Evolutionary conservation across 1,140 invertebrate genomes (phyloP).

Genomic region (Arctopsyche grandis): DNA sequence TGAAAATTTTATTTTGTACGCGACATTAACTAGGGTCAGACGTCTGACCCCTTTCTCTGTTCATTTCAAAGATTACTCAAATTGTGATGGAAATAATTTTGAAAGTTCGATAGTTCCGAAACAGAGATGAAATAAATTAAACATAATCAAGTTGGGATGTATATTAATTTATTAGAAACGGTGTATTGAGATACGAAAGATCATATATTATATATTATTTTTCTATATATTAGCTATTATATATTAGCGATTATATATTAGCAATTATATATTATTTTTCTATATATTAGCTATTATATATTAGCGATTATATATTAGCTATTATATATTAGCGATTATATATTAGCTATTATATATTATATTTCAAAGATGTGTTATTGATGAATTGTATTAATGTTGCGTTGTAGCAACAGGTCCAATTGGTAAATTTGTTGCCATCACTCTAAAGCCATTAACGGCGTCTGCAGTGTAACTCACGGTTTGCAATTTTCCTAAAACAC

Average conservation of each 20-base stretch:
- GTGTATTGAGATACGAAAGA: no score
- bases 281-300: not conserved
- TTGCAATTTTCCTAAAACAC: constrained; percentile 59
- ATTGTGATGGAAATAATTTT: not conserved
- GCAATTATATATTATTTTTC: no score
- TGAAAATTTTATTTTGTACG: constrained; percentile 9
- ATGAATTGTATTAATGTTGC: not conserved
- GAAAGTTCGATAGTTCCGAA: no score
- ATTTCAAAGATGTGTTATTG: not conserved
- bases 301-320: not conserved
- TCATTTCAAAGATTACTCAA: not conserved
- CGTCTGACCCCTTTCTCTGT: constrained; percentile 29
- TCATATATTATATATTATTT: no score
- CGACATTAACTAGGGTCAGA: constrained; percentile 31
- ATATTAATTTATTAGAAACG: no score
- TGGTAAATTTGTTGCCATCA: constrained; percentile 68
- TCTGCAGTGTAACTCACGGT: constrained; percentile 70
- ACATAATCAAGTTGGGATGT: no score
- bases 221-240: no score
- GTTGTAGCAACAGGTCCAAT: constrained; percentile 55
- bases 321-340: not conserved
- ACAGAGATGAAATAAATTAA: no score
- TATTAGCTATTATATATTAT: not conserved
- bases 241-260: no score
- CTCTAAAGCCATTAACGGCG: constrained; percentile 68